A percentile compares a stretch with the other conserved stretches of the same genome.
These are phyloP conservation scores for Polypedilum vanderplanki DNA, from an alignment of 1,140 invertebrate genomes.

Conservation along the genomic window DNA sequence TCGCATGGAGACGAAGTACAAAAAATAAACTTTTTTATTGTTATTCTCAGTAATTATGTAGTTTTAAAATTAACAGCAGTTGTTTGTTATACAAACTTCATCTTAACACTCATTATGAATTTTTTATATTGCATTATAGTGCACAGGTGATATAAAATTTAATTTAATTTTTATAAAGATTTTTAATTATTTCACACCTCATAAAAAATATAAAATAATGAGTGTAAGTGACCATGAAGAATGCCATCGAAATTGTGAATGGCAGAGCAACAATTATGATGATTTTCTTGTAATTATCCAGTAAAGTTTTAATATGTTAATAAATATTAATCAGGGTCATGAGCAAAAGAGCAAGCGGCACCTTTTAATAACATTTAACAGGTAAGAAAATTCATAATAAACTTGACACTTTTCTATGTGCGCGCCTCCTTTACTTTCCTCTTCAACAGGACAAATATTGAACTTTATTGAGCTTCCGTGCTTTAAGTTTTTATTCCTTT, in stretches of 20 bases:
- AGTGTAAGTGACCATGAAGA: neutral
- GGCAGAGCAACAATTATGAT: neutral
- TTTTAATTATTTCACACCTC: neutral
- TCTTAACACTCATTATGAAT: neutral
- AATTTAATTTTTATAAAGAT: neutral
- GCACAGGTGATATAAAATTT: neutral
- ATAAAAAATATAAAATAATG: neutral
- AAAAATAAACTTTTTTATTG: neutral
- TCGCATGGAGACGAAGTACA: neutral
- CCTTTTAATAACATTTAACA: neutral
- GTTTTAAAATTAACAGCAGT: slow-evolving; percentile 19
- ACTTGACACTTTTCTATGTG: neutral
- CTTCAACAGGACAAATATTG: slow-evolving; percentile 6
- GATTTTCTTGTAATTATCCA: neutral
- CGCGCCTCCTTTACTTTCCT: neutral
- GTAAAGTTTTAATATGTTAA: neutral
- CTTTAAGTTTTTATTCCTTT: neutral
- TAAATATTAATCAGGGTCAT: slow-evolving; percentile 1
- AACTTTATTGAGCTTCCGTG: slow-evolving; percentile 16
- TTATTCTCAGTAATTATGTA: neutral
- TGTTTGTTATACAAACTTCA: neutral
- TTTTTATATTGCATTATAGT: neutral
- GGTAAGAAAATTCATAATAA: neutral
- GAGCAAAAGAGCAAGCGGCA: neutral
- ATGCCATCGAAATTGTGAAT: neutral